A percentile compares a stretch with the other conserved stretches of the same genome.
phyloP scores from a whole-genome alignment of 2,113 vertebrate species.

The Rostratula benghalensis region DNA sequence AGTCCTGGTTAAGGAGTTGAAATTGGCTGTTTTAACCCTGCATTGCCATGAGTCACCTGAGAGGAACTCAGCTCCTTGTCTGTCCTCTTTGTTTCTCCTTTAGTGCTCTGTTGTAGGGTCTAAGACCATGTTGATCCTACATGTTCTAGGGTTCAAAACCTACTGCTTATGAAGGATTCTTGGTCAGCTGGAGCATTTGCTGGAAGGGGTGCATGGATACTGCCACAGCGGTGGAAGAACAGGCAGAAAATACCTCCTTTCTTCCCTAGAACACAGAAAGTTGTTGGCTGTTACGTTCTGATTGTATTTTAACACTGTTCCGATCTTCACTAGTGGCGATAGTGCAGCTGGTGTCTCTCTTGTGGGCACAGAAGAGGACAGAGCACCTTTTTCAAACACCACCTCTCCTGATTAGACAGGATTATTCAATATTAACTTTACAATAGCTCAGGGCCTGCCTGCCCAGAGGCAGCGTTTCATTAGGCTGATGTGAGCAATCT shows the following conservation, averaged over 20 bases:
- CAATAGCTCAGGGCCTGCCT: not conserved
- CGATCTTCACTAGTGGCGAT: not conserved
- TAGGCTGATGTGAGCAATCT: not conserved
- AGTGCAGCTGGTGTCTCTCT: not conserved
- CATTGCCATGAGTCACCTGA: not conserved
- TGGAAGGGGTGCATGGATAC: not conserved
- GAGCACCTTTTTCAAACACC: not conserved
- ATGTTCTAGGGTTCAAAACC: not conserved
- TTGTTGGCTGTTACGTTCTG: not conserved
- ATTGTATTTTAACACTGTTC: not conserved
- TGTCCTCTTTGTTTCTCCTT: not conserved
- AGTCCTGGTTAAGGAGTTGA: not conserved
- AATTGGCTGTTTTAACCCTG: not conserved
- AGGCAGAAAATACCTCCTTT: not conserved
- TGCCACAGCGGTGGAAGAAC: not conserved
- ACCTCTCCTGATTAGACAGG: not conserved
- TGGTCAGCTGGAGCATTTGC: not conserved
- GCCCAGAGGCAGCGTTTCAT: not conserved
- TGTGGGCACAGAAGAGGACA: not conserved
- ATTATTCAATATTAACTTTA: not conserved
- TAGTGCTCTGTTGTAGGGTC: not conserved
- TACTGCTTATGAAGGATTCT: not conserved
- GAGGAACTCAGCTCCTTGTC: not conserved
- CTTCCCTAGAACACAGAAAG: not conserved
- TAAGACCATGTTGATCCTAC: not conserved